These are phyloP conservation scores for Maniola hyperantus DNA, from an alignment of 2,888 invertebrate genomes.

Conservation along the genomic window DNA sequence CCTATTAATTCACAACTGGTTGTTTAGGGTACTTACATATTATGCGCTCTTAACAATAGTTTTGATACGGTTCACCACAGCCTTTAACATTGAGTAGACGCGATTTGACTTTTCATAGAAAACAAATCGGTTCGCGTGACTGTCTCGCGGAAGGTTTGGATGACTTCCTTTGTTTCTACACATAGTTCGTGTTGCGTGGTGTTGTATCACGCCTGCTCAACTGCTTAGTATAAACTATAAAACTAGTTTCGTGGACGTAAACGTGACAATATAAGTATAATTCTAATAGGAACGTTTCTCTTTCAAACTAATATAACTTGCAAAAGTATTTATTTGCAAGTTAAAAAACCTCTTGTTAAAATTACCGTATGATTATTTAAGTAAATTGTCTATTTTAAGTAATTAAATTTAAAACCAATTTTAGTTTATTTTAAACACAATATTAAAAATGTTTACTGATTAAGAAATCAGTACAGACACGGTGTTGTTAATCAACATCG, in stretches of 20 bases:
- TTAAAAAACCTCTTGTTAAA: not conserved
- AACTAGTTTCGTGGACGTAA: conserved; percentile 26
- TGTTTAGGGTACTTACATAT: not conserved
- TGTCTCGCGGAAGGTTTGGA: conserved; percentile 68
- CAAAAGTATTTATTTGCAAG: not conserved
- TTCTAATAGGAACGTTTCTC: not conserved
- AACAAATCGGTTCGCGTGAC: conserved; percentile 61
- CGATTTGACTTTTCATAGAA: conserved; percentile 29
- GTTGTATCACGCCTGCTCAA: conserved; percentile 42
- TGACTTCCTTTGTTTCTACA: conserved; percentile 73
- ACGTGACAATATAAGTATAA: not conserved
- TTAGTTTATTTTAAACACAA: not conserved
- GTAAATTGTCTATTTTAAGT: not conserved
- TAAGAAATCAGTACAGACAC: not conserved
- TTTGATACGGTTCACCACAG: conserved; percentile 13
- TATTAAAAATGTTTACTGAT: not conserved
- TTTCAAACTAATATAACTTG: too few species aligned
- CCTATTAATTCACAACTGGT: not conserved
- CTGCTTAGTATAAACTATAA: conserved; percentile 30
- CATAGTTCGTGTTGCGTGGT: conserved; percentile 57
- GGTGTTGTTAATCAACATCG: conserved; percentile 1
- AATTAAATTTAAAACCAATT: not conserved
- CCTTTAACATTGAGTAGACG: conserved; percentile 22
- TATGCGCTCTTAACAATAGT: not conserved
- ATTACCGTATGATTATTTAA: not conserved